Percentiles rank a stretch among this genome's conserved stretches.
Evolutionary conservation across 2,797 vertebrate species (phyloP).

Genomic region (Lacerta viridis): DNA sequence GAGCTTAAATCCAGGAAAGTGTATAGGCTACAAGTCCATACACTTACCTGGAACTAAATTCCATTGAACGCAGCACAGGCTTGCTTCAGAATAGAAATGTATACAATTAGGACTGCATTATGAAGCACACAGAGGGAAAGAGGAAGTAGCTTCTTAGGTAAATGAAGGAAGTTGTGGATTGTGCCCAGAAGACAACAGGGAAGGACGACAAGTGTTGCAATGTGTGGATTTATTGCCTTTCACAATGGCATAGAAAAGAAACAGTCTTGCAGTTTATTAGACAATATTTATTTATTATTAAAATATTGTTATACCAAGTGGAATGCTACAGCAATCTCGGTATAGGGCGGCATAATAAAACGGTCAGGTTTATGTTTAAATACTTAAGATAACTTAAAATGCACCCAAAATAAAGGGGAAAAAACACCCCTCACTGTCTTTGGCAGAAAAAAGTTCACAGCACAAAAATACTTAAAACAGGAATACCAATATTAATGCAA

Average conservation of each 20-base stretch:
- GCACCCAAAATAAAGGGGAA: constrained; percentile 81
- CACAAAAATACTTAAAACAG: constrained; percentile 82
- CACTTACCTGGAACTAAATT: too few relatives aligned
- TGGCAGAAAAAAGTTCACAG: constrained; percentile 91
- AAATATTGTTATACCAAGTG: constrained; percentile 86
- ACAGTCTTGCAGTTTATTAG: background rate
- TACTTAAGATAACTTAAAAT: constrained; percentile 93
- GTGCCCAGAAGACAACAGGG: background rate
- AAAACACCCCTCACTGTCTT: constrained; percentile 84
- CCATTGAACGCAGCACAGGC: too few relatives aligned
- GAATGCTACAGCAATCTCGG: constrained; percentile 85
- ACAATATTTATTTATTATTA: constrained; percentile 79
- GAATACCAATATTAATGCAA: constrained; percentile 91
- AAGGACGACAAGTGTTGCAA: background rate
- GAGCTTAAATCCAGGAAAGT: too few relatives aligned
- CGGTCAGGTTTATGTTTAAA: constrained; percentile 87
- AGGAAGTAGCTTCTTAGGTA: background rate
- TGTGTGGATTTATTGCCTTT: background rate
- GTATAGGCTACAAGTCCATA: too few relatives aligned
- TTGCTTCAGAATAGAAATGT: too few relatives aligned
- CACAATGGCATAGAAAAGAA: accelerated
- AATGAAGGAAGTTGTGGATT: background rate
- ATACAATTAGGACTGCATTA: too few relatives aligned
- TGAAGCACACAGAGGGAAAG: background rate
- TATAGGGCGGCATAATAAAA: constrained; percentile 80